Percentiles rank a stretch among this genome's conserved stretches.
phyloP scores from a whole-genome alignment of 2,113 vertebrate species.

The Zingel zingel region DNA sequence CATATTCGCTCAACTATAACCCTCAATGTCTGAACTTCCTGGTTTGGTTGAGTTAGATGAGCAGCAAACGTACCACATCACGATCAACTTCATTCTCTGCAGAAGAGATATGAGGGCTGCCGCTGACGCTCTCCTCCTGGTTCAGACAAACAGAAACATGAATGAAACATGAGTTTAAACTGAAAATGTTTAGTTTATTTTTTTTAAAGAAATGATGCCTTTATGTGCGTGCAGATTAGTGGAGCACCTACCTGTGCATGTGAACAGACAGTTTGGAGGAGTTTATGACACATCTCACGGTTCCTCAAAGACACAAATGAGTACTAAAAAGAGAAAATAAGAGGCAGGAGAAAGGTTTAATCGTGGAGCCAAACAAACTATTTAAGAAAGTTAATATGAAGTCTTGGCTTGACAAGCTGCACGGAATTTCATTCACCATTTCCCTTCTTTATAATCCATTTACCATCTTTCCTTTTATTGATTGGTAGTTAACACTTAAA shows the following conservation, averaged over 20 bases:
- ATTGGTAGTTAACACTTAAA: background rate
- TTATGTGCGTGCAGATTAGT: background rate
- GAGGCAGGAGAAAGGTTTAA: background rate
- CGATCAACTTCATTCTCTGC: slow-evolving; percentile 51
- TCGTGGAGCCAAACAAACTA: background rate
- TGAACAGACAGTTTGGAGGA: slow-evolving; percentile 79
- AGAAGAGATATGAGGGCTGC: slow-evolving; percentile 60
- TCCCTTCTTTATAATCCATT: background rate
- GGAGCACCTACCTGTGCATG: slow-evolving; percentile 72
- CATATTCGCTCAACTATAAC: background rate
- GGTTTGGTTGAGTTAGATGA: background rate
- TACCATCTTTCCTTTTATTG: background rate
- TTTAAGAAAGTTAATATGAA: background rate
- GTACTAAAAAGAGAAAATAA: slow-evolving; percentile 75
- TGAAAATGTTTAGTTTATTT: background rate
- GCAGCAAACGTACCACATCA: slow-evolving; percentile 71
- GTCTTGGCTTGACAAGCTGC: background rate
- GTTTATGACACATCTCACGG: slow-evolving; percentile 81
- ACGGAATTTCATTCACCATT: background rate
- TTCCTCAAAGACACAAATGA: slow-evolving; percentile 84
- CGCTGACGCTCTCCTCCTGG: slow-evolving; percentile 70
- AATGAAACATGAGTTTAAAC: background rate
- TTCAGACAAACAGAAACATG: background rate
- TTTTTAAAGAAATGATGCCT: background rate
- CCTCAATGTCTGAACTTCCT: background rate